A percentile compares a stretch with the other conserved stretches of the same genome.
Conservation (phyloP, 2,113 vertebrate genomes). For the Oophaga pumilio region DNA sequence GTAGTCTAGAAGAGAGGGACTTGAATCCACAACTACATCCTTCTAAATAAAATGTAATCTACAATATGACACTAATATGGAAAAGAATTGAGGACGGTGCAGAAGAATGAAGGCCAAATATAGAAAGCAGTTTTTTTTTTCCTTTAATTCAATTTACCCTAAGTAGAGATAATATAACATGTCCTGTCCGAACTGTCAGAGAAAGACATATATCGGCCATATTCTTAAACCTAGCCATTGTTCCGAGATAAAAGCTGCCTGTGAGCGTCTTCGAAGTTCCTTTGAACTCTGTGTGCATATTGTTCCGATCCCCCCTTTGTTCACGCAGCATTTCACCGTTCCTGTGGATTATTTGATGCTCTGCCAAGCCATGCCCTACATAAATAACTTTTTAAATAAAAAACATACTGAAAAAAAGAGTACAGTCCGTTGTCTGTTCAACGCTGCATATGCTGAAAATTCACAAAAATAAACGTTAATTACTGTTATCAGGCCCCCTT, state of each 20-base stretch:
- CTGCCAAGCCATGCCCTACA: slow-evolving; percentile 40
- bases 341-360: slow-evolving; percentile 45
- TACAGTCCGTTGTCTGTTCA: slow-evolving; percentile 3
- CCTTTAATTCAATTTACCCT: slow-evolving; percentile 11
- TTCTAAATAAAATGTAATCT: background rate
- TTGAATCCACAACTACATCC: background rate
- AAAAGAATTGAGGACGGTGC: background rate
- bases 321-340: slow-evolving; percentile 33
- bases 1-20: background rate
- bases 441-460: background rate
- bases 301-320: slow-evolving; percentile 45
- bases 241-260: slow-evolving; percentile 31
- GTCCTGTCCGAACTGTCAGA: slow-evolving; percentile 29
- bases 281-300: slow-evolving; percentile 54
- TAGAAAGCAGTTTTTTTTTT: background rate
- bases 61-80: background rate
- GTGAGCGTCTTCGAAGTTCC: slow-evolving; percentile 24
- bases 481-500: background rate
- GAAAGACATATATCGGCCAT: slow-evolving; percentile 26
- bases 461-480: background rate
- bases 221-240: slow-evolving; percentile 46
- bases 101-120: background rate
- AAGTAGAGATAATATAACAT: slow-evolving; percentile 4
- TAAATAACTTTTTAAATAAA: slow-evolving; percentile 40
- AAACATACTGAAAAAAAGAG: slow-evolving; percentile 26